Evolutionary conservation across 2,797 vertebrate species (phyloP).

Genomic region (Cynopterus sphinx): DNA sequence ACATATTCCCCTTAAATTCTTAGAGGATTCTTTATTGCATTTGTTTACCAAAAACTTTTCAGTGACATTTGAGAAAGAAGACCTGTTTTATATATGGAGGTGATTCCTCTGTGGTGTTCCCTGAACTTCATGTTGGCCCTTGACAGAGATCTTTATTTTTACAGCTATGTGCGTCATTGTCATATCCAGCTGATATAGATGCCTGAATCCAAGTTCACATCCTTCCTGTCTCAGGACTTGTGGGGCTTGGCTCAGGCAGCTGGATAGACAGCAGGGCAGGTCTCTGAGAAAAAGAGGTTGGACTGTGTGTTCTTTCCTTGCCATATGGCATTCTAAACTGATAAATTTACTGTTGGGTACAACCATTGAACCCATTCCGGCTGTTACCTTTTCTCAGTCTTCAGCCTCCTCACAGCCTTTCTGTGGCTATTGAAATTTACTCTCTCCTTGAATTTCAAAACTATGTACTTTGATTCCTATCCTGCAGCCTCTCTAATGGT

Average conservation of each 20-base stretch:
- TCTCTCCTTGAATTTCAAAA: not conserved
- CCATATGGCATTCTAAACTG: not conserved
- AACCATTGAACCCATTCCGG: not conserved
- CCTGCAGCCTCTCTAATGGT: not conserved
- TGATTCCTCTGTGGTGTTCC: conserved; percentile 49
- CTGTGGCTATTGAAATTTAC: conserved; percentile 1
- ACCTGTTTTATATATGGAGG: conserved; percentile 39
- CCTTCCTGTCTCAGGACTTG: conserved; percentile 58
- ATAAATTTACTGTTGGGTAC: not conserved
- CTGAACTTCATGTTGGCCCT: conserved; percentile 13
- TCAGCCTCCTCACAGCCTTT: not conserved
- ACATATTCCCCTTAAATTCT: not conserved
- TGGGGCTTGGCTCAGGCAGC: conserved; percentile 33
- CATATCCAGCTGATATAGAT: conserved; percentile 65
- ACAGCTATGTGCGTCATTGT: conserved; percentile 61
- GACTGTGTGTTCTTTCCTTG: not conserved
- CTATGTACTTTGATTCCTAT: not conserved
- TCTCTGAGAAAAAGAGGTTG: conserved; percentile 13
- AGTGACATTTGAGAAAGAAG: conserved; percentile 50
- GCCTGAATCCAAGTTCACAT: conserved; percentile 48
- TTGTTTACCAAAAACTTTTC: conserved; percentile 46
- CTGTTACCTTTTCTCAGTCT: not conserved
- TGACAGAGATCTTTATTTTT: conserved; percentile 68
- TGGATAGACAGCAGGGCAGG: not conserved
- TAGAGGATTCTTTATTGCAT: conserved; percentile 8